Percentiles rank a stretch among this genome's conserved stretches.
Evolutionary conservation across 92 coral and sea anemone genomes (phyloP).

Genomic region (Parazoanthus atlanticus): DNA sequence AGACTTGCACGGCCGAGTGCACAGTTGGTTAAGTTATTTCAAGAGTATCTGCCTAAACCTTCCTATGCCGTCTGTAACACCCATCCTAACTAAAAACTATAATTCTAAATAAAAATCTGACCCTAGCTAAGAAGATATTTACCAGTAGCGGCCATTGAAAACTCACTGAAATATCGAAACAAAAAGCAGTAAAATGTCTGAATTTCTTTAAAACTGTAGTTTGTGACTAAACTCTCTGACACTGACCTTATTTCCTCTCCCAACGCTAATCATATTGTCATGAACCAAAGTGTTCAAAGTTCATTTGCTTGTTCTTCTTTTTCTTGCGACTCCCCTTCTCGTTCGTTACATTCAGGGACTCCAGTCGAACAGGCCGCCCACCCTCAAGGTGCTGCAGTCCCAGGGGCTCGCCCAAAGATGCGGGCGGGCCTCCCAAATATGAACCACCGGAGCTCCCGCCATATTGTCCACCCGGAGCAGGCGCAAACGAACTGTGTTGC

Average conservation of each 20-base stretch:
- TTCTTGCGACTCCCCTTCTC: constrained; percentile 82
- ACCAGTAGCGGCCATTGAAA: neutral
- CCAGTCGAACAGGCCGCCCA: constrained; percentile 84
- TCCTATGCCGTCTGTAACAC: neutral
- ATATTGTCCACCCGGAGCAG: constrained; percentile 23
- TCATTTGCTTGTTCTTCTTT: constrained; percentile 67
- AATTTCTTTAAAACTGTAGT: neutral
- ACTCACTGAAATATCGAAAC: neutral
- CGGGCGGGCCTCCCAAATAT: constrained; percentile 7
- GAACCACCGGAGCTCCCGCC: constrained; percentile 25
- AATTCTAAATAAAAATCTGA: constrained; percentile 1
- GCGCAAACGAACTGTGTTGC: constrained; percentile 8
- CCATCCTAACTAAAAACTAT: neutral
- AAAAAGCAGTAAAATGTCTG: neutral
- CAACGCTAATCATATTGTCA: neutral
- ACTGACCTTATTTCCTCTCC: neutral
- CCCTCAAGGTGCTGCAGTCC: constrained; percentile 41
- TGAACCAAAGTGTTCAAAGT: constrained; percentile 47
- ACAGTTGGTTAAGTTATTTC: neutral
- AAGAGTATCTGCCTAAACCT: neutral
- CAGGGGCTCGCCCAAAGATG: constrained; percentile 25
- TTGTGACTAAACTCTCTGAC: neutral
- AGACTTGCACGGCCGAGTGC: neutral
- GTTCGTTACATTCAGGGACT: constrained; percentile 77
- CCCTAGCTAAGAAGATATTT: neutral